Base-by-base conservation (phyloP, 2,888 invertebrate species). In the Strigamia transsilvanica region DNA sequence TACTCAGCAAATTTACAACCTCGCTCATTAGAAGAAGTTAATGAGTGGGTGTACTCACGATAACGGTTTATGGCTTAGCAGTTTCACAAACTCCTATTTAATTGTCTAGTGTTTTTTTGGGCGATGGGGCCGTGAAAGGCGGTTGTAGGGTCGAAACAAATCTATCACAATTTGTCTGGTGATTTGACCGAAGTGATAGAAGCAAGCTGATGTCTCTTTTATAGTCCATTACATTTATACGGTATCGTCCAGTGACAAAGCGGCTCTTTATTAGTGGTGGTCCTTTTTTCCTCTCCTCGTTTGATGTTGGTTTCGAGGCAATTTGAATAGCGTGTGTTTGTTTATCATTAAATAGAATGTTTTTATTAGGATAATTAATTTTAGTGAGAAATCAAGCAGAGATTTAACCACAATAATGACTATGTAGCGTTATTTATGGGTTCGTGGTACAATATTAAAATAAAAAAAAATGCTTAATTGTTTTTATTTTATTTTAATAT, bases 101-200 rank as follows among this genome's bases (percentile, higher is more conserved):
- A 73, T 32, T 32, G 73, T 73, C 13, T 27, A 4, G n/a, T 13
- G 23, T 73, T 73, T 73, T 73, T 27, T n/a, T 5, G 13, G 27
- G 0, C 0, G 32, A 32, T 27, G 73, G 15, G 73, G 27, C 32
- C 32, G 18, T 56, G 56, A 73, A 9, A n/a, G 7, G 73, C 27
- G 56, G 56, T 56, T 56, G 56, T 9, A 73, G 27, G 73, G 73
- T 73, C 73, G 73, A 73, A 73, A 73, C 73, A 32, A 73, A 73
- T 73, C 73, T 73, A 73, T 73, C 73, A 73, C 73, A 73, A 73
- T 73, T 73, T 73, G 73, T 73, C 73, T 73, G 73, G 73, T 73
- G 73, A 73, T 73, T 73, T 32, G 73, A 32, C 73, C 73, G 32
- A 73, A 73, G 73, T 73, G 73, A 73, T 73, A 73, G 73, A 73